Base-by-base conservation (phyloP, 1,140 invertebrate genomes). In the Drosophila guanche region DNA sequence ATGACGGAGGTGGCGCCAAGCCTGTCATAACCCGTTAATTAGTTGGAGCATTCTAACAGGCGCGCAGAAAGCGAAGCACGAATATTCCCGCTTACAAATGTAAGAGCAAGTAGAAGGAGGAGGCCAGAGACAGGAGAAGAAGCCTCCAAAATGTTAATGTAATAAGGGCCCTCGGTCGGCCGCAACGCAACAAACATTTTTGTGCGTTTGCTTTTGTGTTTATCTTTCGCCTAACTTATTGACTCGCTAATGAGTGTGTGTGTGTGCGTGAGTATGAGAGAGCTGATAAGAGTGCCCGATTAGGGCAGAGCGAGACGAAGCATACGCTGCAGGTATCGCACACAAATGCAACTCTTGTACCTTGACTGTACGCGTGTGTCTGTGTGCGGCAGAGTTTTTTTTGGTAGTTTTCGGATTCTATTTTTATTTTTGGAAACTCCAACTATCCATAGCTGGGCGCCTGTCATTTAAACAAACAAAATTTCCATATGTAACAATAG, bases 1-100 rank as follows among this genome's bases (percentile, higher is more conserved):
- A 74, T 85, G 81, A 86, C 75, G 78, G 62, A 86, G 68, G 61
- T 88, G 83, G 83, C 83, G 81, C 78, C 69, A 70, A 79, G 79
- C 75, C 63, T 88, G 85, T 86, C 85, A 90, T 86, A 90, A 90
- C 85, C 81, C 78, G 84, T 90, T 90, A 90, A 90, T 90, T 90
- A 90, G 89, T 90, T 90, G 89, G 89, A 90, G 89, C 88, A 89
- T 89, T 83, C 66, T 63, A 90, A 79, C 74, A 90, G 89, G 89
- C 84, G 79, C 67, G 12, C 89, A 90, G 89, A 48, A 58, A 33
- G 22, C 20, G 33, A 12, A 69, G 62, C n/a, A 33, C 40, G 66
- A 47, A 48, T 68, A 23, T 41, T 69, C 53, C 58, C 67, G 45
- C 54, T 61, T 56, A 78, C 68, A 60, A 68, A 53, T 60, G 52